Evolutionary conservation across 2,113 vertebrate species (phyloP).

Genomic region (Erythrolamprus reginae): DNA sequence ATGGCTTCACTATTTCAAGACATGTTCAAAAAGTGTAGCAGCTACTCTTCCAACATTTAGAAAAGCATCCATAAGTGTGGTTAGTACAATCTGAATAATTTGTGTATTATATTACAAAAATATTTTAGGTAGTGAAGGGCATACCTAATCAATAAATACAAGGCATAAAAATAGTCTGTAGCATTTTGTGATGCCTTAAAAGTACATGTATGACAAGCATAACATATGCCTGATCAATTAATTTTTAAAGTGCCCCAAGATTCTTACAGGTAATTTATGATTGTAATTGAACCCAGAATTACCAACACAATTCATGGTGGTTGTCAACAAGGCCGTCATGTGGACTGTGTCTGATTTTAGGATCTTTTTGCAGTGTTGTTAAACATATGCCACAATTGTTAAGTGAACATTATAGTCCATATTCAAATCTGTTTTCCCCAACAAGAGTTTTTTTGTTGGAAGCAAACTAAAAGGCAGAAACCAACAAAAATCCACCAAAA

Average conservation of each 20-base stretch:
- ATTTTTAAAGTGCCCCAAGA: background rate
- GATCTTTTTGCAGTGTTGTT: background rate
- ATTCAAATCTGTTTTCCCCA: background rate
- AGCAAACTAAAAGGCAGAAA: background rate
- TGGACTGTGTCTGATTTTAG: background rate
- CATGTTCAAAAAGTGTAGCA: background rate
- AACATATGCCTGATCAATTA: background rate
- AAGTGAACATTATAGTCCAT: background rate
- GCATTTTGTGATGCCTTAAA: background rate
- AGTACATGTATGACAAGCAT: background rate
- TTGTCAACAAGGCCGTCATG: background rate
- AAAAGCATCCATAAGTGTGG: background rate
- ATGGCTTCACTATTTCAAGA: background rate
- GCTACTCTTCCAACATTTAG: background rate
- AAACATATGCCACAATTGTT: background rate
- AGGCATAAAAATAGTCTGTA: background rate
- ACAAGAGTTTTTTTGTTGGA: too few species aligned
- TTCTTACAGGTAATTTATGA: background rate
- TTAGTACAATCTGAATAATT: background rate
- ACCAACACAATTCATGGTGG: background rate
- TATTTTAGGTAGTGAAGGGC: background rate
- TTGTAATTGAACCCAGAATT: background rate
- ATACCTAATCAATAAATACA: background rate
- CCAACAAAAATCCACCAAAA: background rate
- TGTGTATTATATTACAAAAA: background rate